Base-by-base conservation (phyloP, 1,140 invertebrate species). In the Aphis craccivora region DNA sequence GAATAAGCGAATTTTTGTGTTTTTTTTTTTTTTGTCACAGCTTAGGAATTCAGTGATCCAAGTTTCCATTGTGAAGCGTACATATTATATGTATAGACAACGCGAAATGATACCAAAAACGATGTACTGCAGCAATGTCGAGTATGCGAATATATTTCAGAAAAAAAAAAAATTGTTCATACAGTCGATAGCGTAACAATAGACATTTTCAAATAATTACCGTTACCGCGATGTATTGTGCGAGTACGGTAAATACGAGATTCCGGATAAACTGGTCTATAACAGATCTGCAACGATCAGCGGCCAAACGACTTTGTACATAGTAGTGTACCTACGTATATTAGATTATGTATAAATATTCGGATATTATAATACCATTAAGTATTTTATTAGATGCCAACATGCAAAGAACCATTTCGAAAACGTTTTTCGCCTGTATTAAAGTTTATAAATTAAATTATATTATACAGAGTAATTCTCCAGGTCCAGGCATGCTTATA, bases 211-310 rank as follows among this genome's bases (percentile, higher is more conserved):
- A 86, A 86, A 86, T 86, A 45, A 86, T 45, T 86, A 86, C 40
- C 40, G 40, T 86, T 45, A 45, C 43, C 11, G 9, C 23, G 84
- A 86, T 43, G 25, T 86, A 40, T 45, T 45, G 43, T 86, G 25
- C 9, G 30, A 76, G 30, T 76, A 76, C 14, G 37, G 37, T 86
- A 45, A 86, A 86, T 86, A 45, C 84, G 43, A 45, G 84, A 86
- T 45, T 86, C 84, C 30, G 84, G 60, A 86, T 86, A 86, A 86
- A 86, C 83, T 86, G 83, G 83, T 86, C 37, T 86, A 43, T 25
- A 40, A 86, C 60, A 76, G 30, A 76, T 76, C 60, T n/a, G 60
- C 60, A 76, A 22, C 30, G 60, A n/a, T 76, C 60, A n/a, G 60
- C 60, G 22, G 22, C 22, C 81, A 23, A 40, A 84, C 37, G 8